Evolutionary conservation across 2,113 vertebrate species (phyloP), one percentile per base, ranked within the genome.

Genomic region (Brachypodius melanocephalos): DNA sequence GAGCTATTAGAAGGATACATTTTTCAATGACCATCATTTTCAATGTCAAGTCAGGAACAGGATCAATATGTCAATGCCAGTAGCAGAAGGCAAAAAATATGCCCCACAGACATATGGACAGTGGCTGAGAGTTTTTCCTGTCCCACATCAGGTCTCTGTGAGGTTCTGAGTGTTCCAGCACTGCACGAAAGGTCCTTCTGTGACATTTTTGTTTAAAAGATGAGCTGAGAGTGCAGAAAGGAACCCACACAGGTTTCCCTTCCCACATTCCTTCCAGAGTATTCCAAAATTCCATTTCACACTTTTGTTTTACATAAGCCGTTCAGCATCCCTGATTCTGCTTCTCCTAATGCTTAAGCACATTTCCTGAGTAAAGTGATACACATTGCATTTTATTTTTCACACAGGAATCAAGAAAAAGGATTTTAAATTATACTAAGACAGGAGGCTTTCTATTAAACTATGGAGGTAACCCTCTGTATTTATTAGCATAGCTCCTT

Each of bases 291-390:
- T 85, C 18, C 14, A 62, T 51, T 90, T 85, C 81, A 61, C 29
- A 68, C 14, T 95, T 95, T 10, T 42, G 15, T 42, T 89, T 89
- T 84, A 25, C 45, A 52, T 85, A 81, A 92, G 22, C 36, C 68
- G 14, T 61, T 72, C 68, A 87, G 40, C n/a, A 62, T 43, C 34
- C 46, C n/a, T 75, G 38, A 40, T 38, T 83, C 22, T 71, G 32
- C 65, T 63, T 77, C 43, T 79, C 17, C 43, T 87, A 84, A 68
- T 19, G 12, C 54, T 73, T 88, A 32, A 66, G 74, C 28, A 73
- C 6, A 38, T 34, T 58, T 68, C 57, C 54, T 61, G 42, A 85
- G 26, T 34, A 49, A 78, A 92, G 51, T 36, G 67, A 58, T 69
- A 51, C 13, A 62, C 18, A 8, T 29, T 73, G 16, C 5, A 40